Percentiles rank a stretch among this genome's conserved stretches.
phyloP scores from a whole-genome alignment of 2,797 vertebrate genomes.

The Hafferia zeledoni region DNA sequence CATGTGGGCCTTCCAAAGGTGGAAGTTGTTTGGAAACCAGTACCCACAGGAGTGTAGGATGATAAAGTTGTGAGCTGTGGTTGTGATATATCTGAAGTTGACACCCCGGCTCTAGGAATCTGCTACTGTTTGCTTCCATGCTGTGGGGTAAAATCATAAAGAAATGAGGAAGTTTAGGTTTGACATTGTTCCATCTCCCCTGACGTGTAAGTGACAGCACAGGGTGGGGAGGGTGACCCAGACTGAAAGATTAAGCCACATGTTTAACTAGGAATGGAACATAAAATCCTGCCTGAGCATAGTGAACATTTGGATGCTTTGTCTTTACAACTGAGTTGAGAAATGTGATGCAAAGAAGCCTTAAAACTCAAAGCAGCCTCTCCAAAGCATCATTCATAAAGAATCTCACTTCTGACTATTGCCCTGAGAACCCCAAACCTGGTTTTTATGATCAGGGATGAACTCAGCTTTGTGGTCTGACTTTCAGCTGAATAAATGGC shows the following conservation, averaged over 20 bases:
- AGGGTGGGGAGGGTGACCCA: background rate
- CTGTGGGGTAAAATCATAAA: background rate
- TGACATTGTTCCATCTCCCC: background rate
- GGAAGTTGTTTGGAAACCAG: background rate
- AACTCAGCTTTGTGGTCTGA: background rate
- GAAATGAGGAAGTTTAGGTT: background rate
- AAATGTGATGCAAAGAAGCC: background rate
- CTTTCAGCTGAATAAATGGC: background rate
- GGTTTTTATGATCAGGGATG: background rate
- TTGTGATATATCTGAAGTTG: background rate
- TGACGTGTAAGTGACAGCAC: background rate
- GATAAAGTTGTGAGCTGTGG: background rate
- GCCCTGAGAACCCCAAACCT: background rate
- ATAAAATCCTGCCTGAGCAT: background rate
- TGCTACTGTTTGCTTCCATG: background rate
- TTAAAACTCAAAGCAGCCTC: background rate
- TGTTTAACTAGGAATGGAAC: background rate
- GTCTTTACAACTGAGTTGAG: background rate
- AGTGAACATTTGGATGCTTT: background rate
- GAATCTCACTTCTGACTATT: background rate
- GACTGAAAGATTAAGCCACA: background rate
- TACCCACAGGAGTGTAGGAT: rapidly evolving
- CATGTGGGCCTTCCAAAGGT: background rate
- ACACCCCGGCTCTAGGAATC: background rate
- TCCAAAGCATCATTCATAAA: background rate